Conservation (phyloP, 1,140 invertebrate species). For the Cheumatopsyche charites region DNA sequence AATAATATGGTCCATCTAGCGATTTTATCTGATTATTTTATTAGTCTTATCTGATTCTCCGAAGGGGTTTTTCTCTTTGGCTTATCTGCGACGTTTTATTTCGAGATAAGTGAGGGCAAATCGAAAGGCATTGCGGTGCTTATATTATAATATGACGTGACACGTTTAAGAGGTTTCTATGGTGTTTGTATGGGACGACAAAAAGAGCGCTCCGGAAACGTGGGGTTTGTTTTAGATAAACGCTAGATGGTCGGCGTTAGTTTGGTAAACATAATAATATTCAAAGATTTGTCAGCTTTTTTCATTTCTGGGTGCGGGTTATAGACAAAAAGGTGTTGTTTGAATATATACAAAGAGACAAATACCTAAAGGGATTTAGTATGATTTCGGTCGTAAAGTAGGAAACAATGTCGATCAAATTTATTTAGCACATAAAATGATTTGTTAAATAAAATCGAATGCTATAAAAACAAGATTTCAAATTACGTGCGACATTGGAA, state of each 20-base stretch:
- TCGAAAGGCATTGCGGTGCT: slow-evolving; percentile 22
- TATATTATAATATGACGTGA: slow-evolving; percentile 12
- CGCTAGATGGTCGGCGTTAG: slow-evolving; percentile 28
- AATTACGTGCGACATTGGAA: too few species aligned
- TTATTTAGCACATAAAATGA: neutral
- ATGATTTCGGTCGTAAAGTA: slow-evolving; percentile 27
- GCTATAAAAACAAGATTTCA: too few species aligned
- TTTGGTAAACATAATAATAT: slow-evolving; percentile 38
- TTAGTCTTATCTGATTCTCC: slow-evolving; percentile 21
- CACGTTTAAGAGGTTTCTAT: neutral
- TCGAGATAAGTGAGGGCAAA: slow-evolving; percentile 11
- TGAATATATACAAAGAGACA: too few species aligned
- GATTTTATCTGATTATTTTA: too few species aligned
- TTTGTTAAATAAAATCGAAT: too few species aligned
- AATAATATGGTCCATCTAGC: too few species aligned
- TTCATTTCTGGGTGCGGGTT: slow-evolving; percentile 33
- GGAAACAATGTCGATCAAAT: neutral
- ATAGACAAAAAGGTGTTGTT: neutral
- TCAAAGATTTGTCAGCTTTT: slow-evolving; percentile 6
- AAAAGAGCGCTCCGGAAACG: slow-evolving; percentile 46
- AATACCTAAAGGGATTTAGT: too few species aligned
- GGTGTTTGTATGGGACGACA: slow-evolving; percentile 35
- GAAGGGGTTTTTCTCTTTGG: neutral
- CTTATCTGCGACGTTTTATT: slow-evolving; percentile 19
- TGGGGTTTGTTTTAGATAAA: slow-evolving; percentile 46